Conservation (phyloP, 2,113 vertebrate genomes). For the Enhydra lutris region DNA sequence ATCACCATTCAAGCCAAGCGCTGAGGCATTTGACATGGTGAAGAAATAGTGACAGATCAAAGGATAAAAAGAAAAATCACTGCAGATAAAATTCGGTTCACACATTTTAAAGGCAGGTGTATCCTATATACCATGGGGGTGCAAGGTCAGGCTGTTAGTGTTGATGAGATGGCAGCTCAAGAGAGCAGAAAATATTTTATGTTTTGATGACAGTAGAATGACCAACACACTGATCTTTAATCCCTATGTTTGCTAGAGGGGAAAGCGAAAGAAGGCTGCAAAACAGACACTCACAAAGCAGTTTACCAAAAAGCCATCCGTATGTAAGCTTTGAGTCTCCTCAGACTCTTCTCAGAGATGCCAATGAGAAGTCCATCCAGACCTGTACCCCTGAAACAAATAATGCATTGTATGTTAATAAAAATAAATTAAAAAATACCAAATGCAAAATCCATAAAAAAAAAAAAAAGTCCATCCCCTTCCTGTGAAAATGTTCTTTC, state of each 20-base stretch:
- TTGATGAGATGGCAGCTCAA: slow-evolving; percentile 53
- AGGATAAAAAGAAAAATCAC: slow-evolving; percentile 64
- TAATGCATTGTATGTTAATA: too few relatives aligned
- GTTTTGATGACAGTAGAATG: slow-evolving; percentile 57
- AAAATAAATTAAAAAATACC: too few relatives aligned
- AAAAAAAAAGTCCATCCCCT: too few relatives aligned
- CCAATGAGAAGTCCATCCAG: background rate
- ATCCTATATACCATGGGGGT: background rate
- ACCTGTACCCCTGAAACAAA: too few relatives aligned
- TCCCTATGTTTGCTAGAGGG: slow-evolving; percentile 47
- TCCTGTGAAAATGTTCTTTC: background rate
- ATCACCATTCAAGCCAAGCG: slow-evolving; percentile 57
- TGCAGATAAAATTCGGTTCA: slow-evolving; percentile 46
- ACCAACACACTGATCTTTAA: slow-evolving; percentile 56
- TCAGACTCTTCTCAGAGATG: background rate
- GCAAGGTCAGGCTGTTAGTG: slow-evolving; percentile 59
- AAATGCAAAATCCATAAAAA: too few relatives aligned
- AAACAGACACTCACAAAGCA: slow-evolving; percentile 18
- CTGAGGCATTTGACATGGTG: slow-evolving; percentile 52
- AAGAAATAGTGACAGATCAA: slow-evolving; percentile 65
- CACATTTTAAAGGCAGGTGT: slow-evolving; percentile 55
- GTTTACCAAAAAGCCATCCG: background rate
- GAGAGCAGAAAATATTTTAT: slow-evolving; percentile 60
- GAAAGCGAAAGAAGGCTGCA: slow-evolving; percentile 10
- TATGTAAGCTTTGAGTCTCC: background rate